These are phyloP conservation scores for Rhodinocichla rosea DNA, from an alignment of 2,113 vertebrate genomes.

Conservation along the genomic window DNA sequence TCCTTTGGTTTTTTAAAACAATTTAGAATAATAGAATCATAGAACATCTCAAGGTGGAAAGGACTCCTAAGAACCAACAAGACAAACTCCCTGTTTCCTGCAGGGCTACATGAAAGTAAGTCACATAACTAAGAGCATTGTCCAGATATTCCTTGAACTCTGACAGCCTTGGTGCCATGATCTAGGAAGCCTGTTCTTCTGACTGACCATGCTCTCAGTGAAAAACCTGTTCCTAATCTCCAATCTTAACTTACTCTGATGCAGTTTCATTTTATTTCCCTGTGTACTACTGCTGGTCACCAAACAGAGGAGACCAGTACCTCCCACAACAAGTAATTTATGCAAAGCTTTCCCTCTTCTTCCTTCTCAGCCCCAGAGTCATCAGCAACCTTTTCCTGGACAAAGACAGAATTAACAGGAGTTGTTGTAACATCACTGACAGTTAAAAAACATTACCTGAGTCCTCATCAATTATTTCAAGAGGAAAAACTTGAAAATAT, in stretches of 20 bases:
- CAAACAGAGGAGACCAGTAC: neutral
- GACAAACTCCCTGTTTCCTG: neutral
- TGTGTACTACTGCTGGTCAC: accelerated
- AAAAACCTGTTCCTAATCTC: neutral
- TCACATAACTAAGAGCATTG: accelerated
- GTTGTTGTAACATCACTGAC: neutral
- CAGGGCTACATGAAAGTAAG: neutral
- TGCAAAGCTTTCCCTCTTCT: neutral
- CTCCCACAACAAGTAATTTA: neutral
- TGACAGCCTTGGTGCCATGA: accelerated
- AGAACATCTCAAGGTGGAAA: neutral
- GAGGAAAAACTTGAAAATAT: neutral
- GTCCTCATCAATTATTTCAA: neutral
- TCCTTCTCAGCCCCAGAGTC: neutral
- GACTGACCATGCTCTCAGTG: accelerated
- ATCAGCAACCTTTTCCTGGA: neutral
- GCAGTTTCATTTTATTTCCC: neutral
- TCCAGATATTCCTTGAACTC: neutral
- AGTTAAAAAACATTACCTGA: neutral
- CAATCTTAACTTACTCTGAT: neutral
- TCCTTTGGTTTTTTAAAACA: neutral
- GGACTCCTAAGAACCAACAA: accelerated
- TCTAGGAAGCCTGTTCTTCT: neutral
- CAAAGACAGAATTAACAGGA: neutral
- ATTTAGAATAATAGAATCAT: neutral